These are phyloP conservation scores for Drosophila micromelanica DNA, from an alignment of 1,140 invertebrate genomes.

Conservation along the genomic window DNA sequence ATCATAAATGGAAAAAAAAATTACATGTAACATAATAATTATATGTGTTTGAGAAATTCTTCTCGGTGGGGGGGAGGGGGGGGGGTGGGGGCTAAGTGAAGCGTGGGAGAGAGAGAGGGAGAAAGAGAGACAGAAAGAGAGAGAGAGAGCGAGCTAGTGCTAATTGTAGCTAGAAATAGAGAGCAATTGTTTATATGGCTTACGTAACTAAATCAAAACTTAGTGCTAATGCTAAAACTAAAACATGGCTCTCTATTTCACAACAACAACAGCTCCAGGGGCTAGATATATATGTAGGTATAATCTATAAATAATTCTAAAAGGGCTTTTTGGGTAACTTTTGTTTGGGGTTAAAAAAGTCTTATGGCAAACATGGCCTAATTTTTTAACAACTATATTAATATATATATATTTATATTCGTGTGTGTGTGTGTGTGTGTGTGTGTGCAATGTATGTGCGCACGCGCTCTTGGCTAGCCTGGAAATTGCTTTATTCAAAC, in stretches of 20 bases:
- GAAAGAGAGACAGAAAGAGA: not conserved
- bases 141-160: slow-evolving; percentile 11
- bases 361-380: slow-evolving; percentile 17
- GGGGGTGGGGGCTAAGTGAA: slow-evolving; percentile 10
- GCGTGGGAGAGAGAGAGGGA: not conserved
- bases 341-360: not conserved
- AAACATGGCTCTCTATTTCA: slow-evolving; percentile 8
- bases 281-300: not conserved
- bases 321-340: not conserved
- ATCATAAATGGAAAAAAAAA: slow-evolving; percentile 14
- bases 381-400: slow-evolving; percentile 6
- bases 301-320: not conserved
- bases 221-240: slow-evolving; percentile 10
- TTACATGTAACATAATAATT: slow-evolving; percentile 18
- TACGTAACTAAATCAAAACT: slow-evolving; percentile 8
- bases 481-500: slow-evolving; percentile 28
- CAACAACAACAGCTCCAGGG: not conserved
- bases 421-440: not conserved
- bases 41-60: not conserved
- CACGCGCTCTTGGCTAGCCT: not conserved
- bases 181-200: slow-evolving; percentile 10
- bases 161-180: not conserved
- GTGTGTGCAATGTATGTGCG: not conserved
- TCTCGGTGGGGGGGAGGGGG: not conserved
- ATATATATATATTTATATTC: slow-evolving; percentile 2